phyloP scores from a whole-genome alignment of 2,797 vertebrate species.

The Characodon lateralis region DNA sequence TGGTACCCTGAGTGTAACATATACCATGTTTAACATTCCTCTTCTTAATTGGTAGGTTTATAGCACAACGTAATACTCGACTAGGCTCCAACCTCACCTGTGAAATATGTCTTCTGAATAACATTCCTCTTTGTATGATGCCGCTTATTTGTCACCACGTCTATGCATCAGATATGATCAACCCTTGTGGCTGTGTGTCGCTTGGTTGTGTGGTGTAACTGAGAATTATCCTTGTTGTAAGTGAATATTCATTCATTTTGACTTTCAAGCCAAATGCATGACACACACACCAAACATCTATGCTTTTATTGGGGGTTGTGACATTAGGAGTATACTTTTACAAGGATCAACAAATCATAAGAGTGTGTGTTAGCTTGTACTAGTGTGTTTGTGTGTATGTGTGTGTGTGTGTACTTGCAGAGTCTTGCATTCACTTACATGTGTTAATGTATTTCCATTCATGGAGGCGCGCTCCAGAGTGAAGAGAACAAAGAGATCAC shows the following conservation, averaged over 20 bases:
- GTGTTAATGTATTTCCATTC: constrained; percentile 35
- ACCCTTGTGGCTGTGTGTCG: constrained; percentile 46
- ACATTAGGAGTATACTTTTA: constrained; percentile 70
- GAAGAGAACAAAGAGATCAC: constrained; percentile 63
- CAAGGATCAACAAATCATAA: constrained; percentile 48
- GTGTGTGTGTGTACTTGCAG: constrained; percentile 19
- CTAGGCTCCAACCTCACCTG: constrained; percentile 36
- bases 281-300: constrained; percentile 58
- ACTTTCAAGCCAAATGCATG: constrained; percentile 42
- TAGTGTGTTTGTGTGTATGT: too few species aligned
- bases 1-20: not conserved
- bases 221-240: constrained; percentile 41
- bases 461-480: constrained; percentile 38
- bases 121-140: constrained; percentile 66
- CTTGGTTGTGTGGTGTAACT: constrained; percentile 27
- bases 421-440: constrained; percentile 30
- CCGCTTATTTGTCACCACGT: constrained; percentile 42
- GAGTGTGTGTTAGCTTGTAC: constrained; percentile 17
- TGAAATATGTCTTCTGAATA: constrained; percentile 45
- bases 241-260: constrained; percentile 40
- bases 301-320: constrained; percentile 58
- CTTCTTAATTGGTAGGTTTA: constrained; percentile 30
- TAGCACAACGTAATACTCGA: constrained; percentile 47
- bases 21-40: not conserved
- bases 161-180: constrained; percentile 42